A percentile compares a stretch with the other conserved stretches of the same genome.
These are phyloP conservation scores for Acleris literana DNA, from an alignment of 2,888 invertebrate genomes.

Conservation along the genomic window DNA sequence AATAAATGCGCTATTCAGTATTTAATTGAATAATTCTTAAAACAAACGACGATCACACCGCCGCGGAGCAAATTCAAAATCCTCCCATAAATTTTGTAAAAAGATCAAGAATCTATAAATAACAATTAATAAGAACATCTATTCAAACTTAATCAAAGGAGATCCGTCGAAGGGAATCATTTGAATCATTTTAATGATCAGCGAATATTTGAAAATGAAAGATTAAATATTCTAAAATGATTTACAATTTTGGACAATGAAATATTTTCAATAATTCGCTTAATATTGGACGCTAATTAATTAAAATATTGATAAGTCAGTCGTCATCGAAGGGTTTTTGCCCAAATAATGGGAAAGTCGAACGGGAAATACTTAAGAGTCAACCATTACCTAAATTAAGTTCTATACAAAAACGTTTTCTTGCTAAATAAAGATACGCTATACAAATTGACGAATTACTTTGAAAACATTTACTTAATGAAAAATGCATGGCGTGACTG, in stretches of 20 bases:
- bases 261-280: slow-evolving; percentile 36
- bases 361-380: slow-evolving; percentile 17
- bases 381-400: slow-evolving; percentile 1
- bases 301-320: slow-evolving; percentile 66
- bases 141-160: slow-evolving; percentile 44
- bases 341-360: slow-evolving; percentile 20
- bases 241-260: slow-evolving; percentile 35
- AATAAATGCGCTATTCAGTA: slow-evolving; percentile 48
- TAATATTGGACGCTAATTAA: slow-evolving; percentile 35
- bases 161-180: slow-evolving; percentile 57
- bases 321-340: slow-evolving; percentile 53
- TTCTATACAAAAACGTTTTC: slow-evolving; percentile 4
- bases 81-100: slow-evolving; percentile 58
- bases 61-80: slow-evolving; percentile 62
- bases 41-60: slow-evolving; percentile 48
- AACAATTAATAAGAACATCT: slow-evolving; percentile 38
- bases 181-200: slow-evolving; percentile 36
- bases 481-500: slow-evolving; percentile 24
- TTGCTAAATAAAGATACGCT: slow-evolving; percentile 13
- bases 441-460: slow-evolving; percentile 26
- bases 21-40: slow-evolving; percentile 48
- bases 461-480: slow-evolving; percentile 14
- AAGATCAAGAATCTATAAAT: slow-evolving; percentile 40
- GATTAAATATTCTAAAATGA: slow-evolving; percentile 26
- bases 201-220: slow-evolving; percentile 42